Conservation (phyloP, 2,797 vertebrate genomes). For the Rhinogobio ventralis region DNA sequence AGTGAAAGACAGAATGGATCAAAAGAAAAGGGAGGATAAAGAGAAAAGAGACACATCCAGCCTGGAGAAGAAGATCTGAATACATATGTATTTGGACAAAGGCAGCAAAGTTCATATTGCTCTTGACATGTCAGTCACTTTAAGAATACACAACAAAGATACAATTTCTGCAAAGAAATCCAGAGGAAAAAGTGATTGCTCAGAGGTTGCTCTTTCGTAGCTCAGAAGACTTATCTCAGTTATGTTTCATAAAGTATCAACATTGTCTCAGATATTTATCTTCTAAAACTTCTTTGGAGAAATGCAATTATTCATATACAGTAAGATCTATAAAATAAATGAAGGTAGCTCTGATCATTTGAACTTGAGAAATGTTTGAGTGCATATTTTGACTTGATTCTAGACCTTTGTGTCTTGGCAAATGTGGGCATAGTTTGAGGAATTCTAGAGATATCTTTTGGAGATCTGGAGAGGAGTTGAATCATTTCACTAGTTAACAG, state of each 20-base stretch:
- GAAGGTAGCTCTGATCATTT: background rate
- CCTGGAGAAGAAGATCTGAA: constrained; percentile 4
- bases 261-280: constrained; percentile 8
- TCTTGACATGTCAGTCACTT: background rate
- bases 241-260: background rate
- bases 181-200: background rate
- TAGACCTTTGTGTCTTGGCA: background rate
- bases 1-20: constrained; percentile 40
- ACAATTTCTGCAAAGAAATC: background rate
- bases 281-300: background rate
- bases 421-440: background rate
- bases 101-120: background rate
- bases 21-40: constrained; percentile 53
- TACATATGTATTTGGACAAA: constrained; percentile 2
- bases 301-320: background rate
- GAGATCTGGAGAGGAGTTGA: no score
- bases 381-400: background rate
- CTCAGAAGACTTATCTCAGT: background rate
- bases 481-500: background rate
- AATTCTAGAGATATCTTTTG: background rate
- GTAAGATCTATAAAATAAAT: background rate
- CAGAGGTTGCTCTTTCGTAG: background rate
- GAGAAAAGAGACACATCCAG: constrained; percentile 29
- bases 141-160: background rate
- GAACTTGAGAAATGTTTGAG: background rate